Conservation (phyloP, 2,113 vertebrate species). For the Mesembrinibis cayennensis region DNA sequence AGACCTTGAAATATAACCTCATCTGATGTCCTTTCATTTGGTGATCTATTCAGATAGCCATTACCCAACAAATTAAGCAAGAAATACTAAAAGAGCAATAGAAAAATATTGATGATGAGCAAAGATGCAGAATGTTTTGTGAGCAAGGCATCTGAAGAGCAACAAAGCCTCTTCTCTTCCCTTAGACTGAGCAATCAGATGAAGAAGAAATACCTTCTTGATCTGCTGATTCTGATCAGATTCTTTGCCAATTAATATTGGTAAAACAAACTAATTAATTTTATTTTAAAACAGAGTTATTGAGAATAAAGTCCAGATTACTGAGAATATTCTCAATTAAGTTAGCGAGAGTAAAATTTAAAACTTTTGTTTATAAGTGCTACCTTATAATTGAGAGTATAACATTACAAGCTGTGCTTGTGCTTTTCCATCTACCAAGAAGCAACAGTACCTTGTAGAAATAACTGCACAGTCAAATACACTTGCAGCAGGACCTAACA, state of each 20-base stretch:
- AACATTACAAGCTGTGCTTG: rapidly evolving
- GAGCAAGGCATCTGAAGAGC: not conserved
- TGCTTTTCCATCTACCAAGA: not conserved
- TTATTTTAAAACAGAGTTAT: not conserved
- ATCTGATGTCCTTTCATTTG: not conserved
- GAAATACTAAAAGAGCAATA: not conserved
- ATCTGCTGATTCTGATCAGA: not conserved
- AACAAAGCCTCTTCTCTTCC: not conserved
- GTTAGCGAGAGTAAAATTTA: not conserved
- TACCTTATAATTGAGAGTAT: not conserved
- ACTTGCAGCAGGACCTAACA: not conserved
- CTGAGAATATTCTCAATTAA: not conserved
- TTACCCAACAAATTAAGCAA: not conserved
- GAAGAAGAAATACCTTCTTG: not conserved
- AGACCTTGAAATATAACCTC: not conserved
- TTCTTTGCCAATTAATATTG: not conserved
- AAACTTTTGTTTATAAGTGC: not conserved
- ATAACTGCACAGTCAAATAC: not conserved
- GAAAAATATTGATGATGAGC: not conserved
- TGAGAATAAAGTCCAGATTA: not conserved
- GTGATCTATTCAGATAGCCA: not conserved
- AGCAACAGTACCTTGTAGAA: not conserved
- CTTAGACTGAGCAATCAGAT: not conserved
- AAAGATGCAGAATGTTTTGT: not conserved
- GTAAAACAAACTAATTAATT: not conserved